phyloP scores from a whole-genome alignment of 2,113 vertebrate genomes.

The Thalassarche chlororhynchos region DNA sequence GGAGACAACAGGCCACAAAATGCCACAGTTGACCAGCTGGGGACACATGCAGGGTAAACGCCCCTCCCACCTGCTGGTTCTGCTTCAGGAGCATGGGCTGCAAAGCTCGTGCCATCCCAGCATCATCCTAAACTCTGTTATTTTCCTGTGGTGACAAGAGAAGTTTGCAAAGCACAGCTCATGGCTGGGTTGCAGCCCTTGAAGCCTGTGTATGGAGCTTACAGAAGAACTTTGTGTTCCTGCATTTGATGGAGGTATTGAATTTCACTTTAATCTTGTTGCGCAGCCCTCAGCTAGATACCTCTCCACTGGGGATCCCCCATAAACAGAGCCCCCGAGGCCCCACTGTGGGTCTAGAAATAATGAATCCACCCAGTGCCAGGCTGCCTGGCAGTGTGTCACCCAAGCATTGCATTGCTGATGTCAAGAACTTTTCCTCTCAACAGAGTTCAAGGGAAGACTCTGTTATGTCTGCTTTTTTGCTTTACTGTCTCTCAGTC shows the following conservation, averaged over 20 bases:
- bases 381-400: background rate
- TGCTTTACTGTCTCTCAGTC: background rate
- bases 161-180: background rate
- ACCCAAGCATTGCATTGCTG: accelerated
- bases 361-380: background rate
- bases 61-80: background rate
- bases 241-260: background rate
- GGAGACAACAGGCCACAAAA: background rate
- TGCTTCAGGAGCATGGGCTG: background rate
- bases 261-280: background rate
- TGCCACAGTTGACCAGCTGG: background rate
- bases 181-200: background rate
- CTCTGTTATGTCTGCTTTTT: background rate
- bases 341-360: background rate
- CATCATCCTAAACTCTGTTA: background rate
- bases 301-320: background rate
- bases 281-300: background rate
- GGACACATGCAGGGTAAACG: background rate
- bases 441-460: background rate
- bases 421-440: background rate
- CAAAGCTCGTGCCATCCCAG: background rate
- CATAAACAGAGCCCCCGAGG: background rate
- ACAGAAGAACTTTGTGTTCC: background rate
- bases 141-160: background rate
- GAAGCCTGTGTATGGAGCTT: background rate